Evolutionary conservation across 2,888 invertebrate species (phyloP), one percentile per base, ranked within the genome.

Genomic region (Rhimphoctona megacephalus): DNA sequence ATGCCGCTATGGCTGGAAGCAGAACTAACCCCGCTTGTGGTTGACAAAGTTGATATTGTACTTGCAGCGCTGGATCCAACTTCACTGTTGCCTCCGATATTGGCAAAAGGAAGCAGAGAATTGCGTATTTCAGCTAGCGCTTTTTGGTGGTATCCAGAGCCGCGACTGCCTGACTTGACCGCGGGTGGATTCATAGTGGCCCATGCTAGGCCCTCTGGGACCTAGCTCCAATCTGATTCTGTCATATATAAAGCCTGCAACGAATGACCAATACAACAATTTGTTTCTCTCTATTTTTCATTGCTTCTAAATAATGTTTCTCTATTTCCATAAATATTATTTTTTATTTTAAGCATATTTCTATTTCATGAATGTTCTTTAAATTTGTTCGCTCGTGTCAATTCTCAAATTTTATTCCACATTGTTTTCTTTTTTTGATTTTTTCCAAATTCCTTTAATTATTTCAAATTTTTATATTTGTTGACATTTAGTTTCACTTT

Each of bases 81-180:
- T 73, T 96, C 96, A 90, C 96, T 96, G 7, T 95, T 94, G 90
- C 95, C 95, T 92, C 95, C 95, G 95, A 96, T 95, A 92, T 97
- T 97, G 80, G 97, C 97, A 94, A 97, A 98, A 79, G 97, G 98
- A 91, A 97, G 95, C 91, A 98, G 95, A 86, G 97, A 97, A 94
- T 97, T 97, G 91, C 98, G 96, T 93, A 98, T 98, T 95, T 97
- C 97, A 95, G 97, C 97, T 95, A 98, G 96, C 94, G 98, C 98
- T 95, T 97, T 97, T 95, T 97, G 97, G 95, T 97, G 97, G 95
- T 98, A 98, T 95, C 97, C 97, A 95, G 97, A 96, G 94, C 96
- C 96, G 95, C 96, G 96, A 95, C 96, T 96, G 95, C 96, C 96
- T 95, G 96, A 94, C 94, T 95, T 95, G 93, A 95, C 94, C 91